Percentiles rank a stretch among this genome's conserved stretches.
Evolutionary conservation across 2,888 invertebrate species (phyloP).

Genomic region (Fragum fragum): DNA sequence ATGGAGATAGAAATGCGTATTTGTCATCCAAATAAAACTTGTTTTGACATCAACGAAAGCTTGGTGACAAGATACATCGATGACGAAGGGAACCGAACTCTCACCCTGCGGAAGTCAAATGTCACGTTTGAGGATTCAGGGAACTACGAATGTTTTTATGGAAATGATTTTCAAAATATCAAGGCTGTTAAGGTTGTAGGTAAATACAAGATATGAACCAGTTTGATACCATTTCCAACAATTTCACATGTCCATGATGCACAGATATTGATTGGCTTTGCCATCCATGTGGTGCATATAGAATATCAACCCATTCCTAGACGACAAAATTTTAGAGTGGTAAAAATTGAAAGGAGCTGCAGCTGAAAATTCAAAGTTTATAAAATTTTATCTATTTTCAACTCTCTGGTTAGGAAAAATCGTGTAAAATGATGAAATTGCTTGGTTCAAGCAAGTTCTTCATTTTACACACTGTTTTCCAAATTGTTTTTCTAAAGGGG

Average conservation of each 20-base stretch:
- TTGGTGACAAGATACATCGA: neutral
- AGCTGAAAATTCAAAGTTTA: too few relatives aligned
- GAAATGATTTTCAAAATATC: neutral
- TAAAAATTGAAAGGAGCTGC: too few relatives aligned
- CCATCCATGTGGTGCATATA: too few relatives aligned
- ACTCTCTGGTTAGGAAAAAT: too few relatives aligned
- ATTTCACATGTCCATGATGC: neutral
- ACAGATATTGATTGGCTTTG: too few relatives aligned
- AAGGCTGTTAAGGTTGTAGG: neutral
- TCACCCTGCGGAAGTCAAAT: neutral
- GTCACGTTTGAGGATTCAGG: neutral
- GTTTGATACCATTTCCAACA: neutral
- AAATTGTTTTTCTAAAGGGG: too few relatives aligned
- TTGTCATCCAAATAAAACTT: neutral
- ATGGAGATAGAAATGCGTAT: neutral
- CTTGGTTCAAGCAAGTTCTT: too few relatives aligned
- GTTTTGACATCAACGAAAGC: neutral
- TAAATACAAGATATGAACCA: neutral
- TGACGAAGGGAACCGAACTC: neutral
- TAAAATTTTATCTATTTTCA: too few relatives aligned
- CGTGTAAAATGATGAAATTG: too few relatives aligned
- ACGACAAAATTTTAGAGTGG: too few relatives aligned
- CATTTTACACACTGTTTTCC: too few relatives aligned
- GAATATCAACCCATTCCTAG: too few relatives aligned
- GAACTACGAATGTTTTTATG: slow-evolving; percentile 1